phyloP scores from a whole-genome alignment of 2,888 invertebrate genomes.

The Gymnoscelis rufifasciata region DNA sequence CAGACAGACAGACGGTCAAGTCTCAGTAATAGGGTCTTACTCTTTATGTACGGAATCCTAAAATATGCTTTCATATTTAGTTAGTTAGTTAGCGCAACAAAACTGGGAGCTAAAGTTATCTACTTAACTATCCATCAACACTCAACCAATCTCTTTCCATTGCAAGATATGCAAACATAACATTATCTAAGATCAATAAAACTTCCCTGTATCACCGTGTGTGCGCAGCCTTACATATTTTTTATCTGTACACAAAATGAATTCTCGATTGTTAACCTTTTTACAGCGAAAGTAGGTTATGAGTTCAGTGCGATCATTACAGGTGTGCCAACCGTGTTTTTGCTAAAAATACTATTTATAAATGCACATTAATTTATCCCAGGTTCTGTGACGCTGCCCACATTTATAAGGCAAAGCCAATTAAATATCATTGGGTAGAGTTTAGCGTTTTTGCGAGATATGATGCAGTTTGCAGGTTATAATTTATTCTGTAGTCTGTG shows the following conservation, averaged over 20 bases:
- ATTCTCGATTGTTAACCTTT: conserved; percentile 44
- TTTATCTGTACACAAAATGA: conserved; percentile 31
- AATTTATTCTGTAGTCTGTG: too few relatives aligned
- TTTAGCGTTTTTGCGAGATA: not conserved
- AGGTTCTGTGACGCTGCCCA: conserved; percentile 14
- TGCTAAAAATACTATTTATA: conserved; percentile 27
- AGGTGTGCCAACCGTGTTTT: conserved; percentile 39
- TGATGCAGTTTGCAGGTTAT: too few relatives aligned
- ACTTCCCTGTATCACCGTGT: not conserved
- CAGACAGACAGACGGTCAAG: too few relatives aligned
- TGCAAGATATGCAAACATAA: too few relatives aligned
- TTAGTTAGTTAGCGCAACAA: too few relatives aligned
- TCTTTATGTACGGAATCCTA: too few relatives aligned
- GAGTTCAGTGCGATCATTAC: conserved; percentile 43
- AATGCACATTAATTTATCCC: conserved; percentile 17
- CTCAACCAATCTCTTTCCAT: too few relatives aligned
- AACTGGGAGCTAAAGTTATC: too few relatives aligned
- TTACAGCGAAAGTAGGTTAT: conserved; percentile 45
- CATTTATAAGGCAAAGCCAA: conserved; percentile 15
- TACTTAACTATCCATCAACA: too few relatives aligned
- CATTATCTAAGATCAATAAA: too few relatives aligned
- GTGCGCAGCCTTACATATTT: conserved; percentile 17
- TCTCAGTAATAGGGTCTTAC: too few relatives aligned
- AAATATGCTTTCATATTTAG: too few relatives aligned
- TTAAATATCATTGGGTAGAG: conserved; percentile 6